Percentiles rank a stretch among this genome's conserved stretches.
phyloP scores from a whole-genome alignment of 1,140 invertebrate species.

The Listronotus bonariensis region DNA sequence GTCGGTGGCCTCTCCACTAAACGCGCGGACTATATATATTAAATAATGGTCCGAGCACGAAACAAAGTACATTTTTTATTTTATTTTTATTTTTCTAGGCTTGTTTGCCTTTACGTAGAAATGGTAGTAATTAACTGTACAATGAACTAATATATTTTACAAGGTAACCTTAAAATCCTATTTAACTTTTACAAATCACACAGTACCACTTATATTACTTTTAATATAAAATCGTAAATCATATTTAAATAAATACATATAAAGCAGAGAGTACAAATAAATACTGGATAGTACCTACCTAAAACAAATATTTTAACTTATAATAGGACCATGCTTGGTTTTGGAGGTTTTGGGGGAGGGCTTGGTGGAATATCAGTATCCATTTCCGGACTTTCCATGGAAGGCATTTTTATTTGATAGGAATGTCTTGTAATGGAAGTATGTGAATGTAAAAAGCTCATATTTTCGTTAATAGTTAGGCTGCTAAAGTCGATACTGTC shows the following conservation, averaged over 20 bases:
- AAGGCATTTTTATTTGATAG: conserved; percentile 20
- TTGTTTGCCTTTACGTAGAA: no score
- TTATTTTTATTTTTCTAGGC: no score
- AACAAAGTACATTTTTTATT: no score
- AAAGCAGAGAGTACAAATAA: neutral
- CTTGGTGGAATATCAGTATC: conserved; percentile 59
- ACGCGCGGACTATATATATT: no score
- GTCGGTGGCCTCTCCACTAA: no score
- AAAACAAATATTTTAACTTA: neutral
- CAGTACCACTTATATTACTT: no score
- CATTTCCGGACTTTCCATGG: conserved; percentile 17
- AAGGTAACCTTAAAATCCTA: no score
- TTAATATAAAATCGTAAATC: no score
- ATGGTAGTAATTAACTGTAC: no score
- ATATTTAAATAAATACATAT: neutral
- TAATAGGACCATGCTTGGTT: conserved; percentile 45
- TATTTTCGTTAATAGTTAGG: conserved; percentile 43
- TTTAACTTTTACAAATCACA: no score
- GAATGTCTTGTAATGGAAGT: conserved; percentile 39
- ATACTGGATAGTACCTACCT: neutral
- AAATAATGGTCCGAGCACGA: no score
- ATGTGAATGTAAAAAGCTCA: conserved; percentile 49
- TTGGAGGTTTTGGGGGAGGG: conserved; percentile 64
- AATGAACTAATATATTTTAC: no score
- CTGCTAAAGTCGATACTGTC: conserved; percentile 56